These are phyloP conservation scores for Mastomys natalensis DNA, from an alignment of 2,113 vertebrate genomes.

Conservation along the genomic window DNA sequence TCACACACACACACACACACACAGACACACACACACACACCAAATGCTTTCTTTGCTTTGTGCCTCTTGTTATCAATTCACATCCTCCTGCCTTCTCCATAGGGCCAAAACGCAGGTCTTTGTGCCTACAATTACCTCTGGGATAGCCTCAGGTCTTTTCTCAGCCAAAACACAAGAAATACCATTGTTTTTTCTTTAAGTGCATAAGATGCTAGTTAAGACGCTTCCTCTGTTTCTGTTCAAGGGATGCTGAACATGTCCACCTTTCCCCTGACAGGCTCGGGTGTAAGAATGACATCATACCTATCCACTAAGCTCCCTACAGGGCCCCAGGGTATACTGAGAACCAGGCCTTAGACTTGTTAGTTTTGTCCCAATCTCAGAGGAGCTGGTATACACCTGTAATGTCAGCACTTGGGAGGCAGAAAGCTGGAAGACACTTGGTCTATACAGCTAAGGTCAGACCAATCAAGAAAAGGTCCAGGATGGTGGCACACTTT, in stretches of 20 bases:
- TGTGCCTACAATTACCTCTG: background rate
- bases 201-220: background rate
- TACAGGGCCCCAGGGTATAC: background rate
- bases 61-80: background rate
- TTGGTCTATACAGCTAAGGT: background rate
- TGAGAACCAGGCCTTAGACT: too few species aligned
- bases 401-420: background rate
- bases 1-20: too few species aligned
- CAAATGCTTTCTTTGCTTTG: background rate
- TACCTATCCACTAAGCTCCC: background rate
- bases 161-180: background rate
- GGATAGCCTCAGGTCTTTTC: background rate
- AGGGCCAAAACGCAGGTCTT: background rate
- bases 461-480: background rate
- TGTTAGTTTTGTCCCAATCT: background rate
- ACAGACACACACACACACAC: too few species aligned
- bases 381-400: background rate
- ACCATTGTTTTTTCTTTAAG: too few species aligned
- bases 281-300: background rate
- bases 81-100: background rate
- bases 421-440: background rate
- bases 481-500: too few species aligned
- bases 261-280: background rate
- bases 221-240: background rate
- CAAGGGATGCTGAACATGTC: rapidly evolving